A percentile compares a stretch with the other conserved stretches of the same genome.
These are phyloP conservation scores for Poeciliopsis gracilis DNA, from an alignment of 2,797 vertebrate species.

Conservation along the genomic window DNA sequence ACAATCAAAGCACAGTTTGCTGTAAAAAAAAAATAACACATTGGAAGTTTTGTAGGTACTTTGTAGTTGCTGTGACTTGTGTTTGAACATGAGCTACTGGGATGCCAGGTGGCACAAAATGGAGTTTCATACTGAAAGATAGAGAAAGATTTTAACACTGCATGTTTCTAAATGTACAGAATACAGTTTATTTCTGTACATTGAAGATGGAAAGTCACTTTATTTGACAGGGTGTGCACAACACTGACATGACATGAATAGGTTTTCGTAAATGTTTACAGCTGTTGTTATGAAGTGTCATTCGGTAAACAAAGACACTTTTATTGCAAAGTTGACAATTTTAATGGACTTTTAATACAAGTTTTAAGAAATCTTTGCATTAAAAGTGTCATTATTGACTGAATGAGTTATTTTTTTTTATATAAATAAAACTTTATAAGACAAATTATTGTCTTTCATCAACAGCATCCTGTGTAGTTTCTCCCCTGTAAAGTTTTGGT, in stretches of 20 bases:
- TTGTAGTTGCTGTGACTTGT: conserved; percentile 48
- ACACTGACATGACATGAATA: no score
- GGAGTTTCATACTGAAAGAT: neutral
- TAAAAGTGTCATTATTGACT: no score
- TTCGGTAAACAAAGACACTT: no score
- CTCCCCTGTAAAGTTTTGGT: conserved; percentile 34
- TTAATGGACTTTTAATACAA: no score
- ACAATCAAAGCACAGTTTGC: conserved; percentile 70
- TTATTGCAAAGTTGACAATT: no score
- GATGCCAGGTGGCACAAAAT: neutral
- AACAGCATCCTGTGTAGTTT: conserved; percentile 14
- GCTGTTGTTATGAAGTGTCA: no score
- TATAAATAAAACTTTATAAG: conserved; percentile 48
- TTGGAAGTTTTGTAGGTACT: conserved; percentile 58
- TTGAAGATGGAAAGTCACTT: neutral
- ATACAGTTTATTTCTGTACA: neutral
- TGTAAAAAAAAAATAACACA: conserved; percentile 79
- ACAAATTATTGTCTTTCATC: conserved; percentile 41
- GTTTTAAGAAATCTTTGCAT: no score
- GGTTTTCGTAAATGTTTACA: no score
- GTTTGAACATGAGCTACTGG: conserved; percentile 17
- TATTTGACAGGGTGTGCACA: no score
- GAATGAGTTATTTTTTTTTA: conserved; percentile 7
- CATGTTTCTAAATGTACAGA: neutral
- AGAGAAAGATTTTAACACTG: neutral